Base-by-base conservation (phyloP, 2,113 vertebrate species). In the Potamarius usumacintae region DNA sequence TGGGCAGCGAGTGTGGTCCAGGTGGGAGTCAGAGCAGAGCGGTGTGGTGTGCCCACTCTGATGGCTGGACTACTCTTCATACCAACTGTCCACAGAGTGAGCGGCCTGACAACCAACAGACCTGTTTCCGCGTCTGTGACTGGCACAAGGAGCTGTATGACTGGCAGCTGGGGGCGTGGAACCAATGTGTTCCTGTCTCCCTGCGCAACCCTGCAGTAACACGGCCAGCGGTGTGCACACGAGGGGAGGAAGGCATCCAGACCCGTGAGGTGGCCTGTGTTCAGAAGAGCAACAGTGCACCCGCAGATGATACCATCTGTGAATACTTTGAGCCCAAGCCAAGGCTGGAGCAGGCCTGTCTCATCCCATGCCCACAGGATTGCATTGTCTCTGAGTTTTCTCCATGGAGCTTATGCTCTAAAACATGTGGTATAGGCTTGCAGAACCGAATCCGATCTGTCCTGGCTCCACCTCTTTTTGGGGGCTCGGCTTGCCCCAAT, bases 311-410 rank as follows among this genome's bases (percentile, higher is more conserved):
- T 11, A 94, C 92, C 83, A 99, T 99, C 90, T 99, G 98, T 0
- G 97, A 99, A 92, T 99, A 99, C 93, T 99, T 99, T 30, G 98
- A 99, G 90, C 97, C 97, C 0, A 97, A 98, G 91, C 98, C 98
- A 0, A 96, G 96, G 0, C 94, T 98, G 50, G 98, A 99, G 89
- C 98, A 99, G 94, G 98, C 96, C 0, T 99, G 98, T 91, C 96
- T 99, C 63, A 99, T 99, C 62, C 98, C 98, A 0, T 99, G 98
- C 93, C 97, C 94, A 2, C 96, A 95, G 85, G 97, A 98, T 90
- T 99, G 98, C 88, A 96, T 98, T 0, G 96, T 98, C 77, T 96
- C 97, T 0, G 96, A 96, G 42, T 99, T 99, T 50, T 96, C 95
- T 0, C 88, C 92, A 0, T 99, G 98, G 98, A 97, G 97, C 0